A percentile compares a stretch with the other conserved stretches of the same genome.
These are phyloP conservation scores for Thymelicus acteon DNA, from an alignment of 2,888 invertebrate species.

Conservation along the genomic window DNA sequence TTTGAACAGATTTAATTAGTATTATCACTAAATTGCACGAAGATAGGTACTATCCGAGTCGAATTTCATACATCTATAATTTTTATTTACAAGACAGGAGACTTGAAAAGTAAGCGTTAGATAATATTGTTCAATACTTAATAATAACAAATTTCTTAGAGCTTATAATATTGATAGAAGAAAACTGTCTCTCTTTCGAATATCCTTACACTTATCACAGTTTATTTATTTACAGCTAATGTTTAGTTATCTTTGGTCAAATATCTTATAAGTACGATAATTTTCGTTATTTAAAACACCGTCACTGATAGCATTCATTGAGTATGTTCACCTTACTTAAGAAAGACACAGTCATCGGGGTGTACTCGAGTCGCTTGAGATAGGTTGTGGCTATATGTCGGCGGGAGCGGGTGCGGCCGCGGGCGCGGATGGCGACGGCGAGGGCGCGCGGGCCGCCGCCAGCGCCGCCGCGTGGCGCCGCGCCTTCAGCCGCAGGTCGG, in stretches of 20 bases:
- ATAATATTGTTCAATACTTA: constrained; percentile 9
- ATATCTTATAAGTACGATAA: constrained; percentile 44
- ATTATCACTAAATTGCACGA: constrained; percentile 6
- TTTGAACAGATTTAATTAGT: constrained; percentile 23
- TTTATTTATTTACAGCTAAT: constrained; percentile 71
- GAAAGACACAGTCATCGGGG: constrained; percentile 3
- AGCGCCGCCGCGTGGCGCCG: constrained; percentile 96
- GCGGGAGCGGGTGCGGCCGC: constrained; percentile 54
- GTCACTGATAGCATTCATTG: constrained; percentile 7
- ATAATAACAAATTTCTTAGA: constrained; percentile 10
- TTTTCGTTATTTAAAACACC: constrained; percentile 28
- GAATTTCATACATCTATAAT: constrained; percentile 3
- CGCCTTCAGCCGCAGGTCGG: constrained; percentile 96
- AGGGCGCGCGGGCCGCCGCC: constrained; percentile 82
- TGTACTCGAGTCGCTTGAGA: neutral
- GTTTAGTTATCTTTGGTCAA: constrained; percentile 71
- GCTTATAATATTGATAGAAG: constrained; percentile 39
- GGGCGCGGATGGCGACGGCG: constrained; percentile 61
- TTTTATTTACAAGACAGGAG: constrained; percentile 14
- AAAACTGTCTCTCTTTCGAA: constrained; percentile 45
- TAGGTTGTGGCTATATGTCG: constrained; percentile 62
- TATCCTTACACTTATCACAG: constrained; percentile 76
- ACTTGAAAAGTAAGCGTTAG: constrained; percentile 8
- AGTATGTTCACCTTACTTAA: constrained; percentile 6
- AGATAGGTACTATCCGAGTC: neutral